phyloP scores from a whole-genome alignment of 64 coral and sea anemone species.

The Stichodactyla helianthus region DNA sequence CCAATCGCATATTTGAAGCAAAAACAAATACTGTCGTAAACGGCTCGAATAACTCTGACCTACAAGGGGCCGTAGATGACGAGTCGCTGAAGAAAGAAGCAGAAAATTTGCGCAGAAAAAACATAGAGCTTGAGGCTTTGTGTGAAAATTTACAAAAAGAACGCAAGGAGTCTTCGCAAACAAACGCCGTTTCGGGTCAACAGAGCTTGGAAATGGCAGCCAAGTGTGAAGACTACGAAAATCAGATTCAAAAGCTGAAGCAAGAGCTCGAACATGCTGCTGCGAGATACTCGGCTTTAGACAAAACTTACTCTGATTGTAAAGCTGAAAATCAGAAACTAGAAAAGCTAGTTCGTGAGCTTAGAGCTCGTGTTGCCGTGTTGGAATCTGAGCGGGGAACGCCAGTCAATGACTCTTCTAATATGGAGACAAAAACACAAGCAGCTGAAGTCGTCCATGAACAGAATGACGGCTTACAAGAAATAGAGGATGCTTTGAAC shows the following conservation, averaged over 20 bases:
- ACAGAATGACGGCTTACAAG: not conserved
- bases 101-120: conserved; percentile 21
- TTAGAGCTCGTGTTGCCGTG: conserved; percentile 35
- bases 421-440: not conserved
- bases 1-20: not conserved
- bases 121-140: conserved; percentile 24
- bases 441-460: conserved; percentile 3
- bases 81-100: conserved; percentile 21
- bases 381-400: conserved; percentile 36
- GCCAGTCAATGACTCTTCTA: not conserved
- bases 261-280: conserved; percentile 24
- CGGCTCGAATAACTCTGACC: conserved; percentile 6
- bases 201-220: conserved; percentile 7
- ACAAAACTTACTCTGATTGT: not conserved
- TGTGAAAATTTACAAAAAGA: conserved; percentile 48
- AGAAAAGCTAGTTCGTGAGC: conserved; percentile 22
- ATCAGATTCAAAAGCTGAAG: conserved; percentile 51
- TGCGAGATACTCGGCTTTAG: not conserved
- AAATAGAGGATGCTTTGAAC: conserved; percentile 13
- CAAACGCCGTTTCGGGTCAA: not conserved
- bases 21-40: not conserved
- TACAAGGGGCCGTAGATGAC: conserved; percentile 10
- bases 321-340: conserved; percentile 57
- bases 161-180: conserved; percentile 22
- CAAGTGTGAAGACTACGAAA: conserved; percentile 17